These are phyloP conservation scores for Drosophila obscura DNA, from an alignment of 1,140 invertebrate species.

Conservation along the genomic window DNA sequence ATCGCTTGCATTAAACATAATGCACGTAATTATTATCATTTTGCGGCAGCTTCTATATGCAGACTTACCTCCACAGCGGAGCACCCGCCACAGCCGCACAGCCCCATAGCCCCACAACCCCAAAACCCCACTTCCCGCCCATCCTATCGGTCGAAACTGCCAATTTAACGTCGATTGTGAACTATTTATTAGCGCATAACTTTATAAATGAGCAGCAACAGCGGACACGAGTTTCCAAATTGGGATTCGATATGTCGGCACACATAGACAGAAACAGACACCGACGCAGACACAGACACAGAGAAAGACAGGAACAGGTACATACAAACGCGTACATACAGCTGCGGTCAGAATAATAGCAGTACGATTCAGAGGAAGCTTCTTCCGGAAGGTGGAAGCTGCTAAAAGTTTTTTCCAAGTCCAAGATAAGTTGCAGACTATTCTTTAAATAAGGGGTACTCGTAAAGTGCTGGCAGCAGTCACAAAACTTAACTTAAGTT, in stretches of 20 bases:
- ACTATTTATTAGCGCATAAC: constrained; percentile 80
- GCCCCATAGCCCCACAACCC: neutral
- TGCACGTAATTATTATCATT: constrained; percentile 81
- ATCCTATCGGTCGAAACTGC: constrained; percentile 46
- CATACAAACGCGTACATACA: neutral
- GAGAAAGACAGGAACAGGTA: too few species aligned
- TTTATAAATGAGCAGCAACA: constrained; percentile 58
- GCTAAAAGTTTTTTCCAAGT: too few species aligned
- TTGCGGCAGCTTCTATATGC: constrained; percentile 62
- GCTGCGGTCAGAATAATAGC: constrained; percentile 1
- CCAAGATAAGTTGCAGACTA: too few species aligned
- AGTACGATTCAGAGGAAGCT: too few species aligned
- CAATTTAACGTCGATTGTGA: constrained; percentile 78
- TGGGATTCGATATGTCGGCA: constrained; percentile 14
- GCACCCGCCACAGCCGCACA: constrained; percentile 3
- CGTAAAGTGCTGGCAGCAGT: too few species aligned
- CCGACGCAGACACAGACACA: neutral
- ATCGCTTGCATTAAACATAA: constrained; percentile 74
- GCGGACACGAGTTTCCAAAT: constrained; percentile 27
- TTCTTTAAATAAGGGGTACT: too few species aligned
- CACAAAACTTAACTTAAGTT: too few species aligned
- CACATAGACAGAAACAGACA: constrained; percentile 2
- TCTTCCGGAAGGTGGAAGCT: too few species aligned
- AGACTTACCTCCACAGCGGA: constrained; percentile 1
- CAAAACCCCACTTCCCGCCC: neutral